phyloP scores from a whole-genome alignment of 1,140 invertebrate genomes.

The Aleiodes sp. region DNA sequence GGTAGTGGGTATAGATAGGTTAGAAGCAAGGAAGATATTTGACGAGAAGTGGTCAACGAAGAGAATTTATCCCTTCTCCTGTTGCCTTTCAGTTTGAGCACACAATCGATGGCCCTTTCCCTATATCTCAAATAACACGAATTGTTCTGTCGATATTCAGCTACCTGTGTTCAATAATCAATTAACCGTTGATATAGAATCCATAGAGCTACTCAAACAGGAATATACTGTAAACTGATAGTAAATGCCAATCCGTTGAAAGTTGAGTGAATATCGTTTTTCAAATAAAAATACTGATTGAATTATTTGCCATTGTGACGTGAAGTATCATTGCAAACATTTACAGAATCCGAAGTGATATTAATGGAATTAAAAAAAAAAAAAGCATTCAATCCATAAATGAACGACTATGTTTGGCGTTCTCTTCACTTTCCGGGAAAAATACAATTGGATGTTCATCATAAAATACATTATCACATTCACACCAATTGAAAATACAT shows the following conservation, averaged over 20 bases:
- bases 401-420: too few relatives aligned
- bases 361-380: too few relatives aligned
- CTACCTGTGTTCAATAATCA: slow-evolving; percentile 14
- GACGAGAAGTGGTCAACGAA: slow-evolving; percentile 8
- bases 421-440: too few relatives aligned
- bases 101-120: slow-evolving; percentile 11
- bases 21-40: slow-evolving; percentile 10
- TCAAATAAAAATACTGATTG: too few relatives aligned
- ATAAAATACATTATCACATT: slow-evolving; percentile 15
- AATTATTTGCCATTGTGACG: too few relatives aligned
- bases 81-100: background rate
- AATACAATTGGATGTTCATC: background rate
- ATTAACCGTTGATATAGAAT: background rate
- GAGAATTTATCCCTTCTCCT: background rate
- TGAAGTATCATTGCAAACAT: too few relatives aligned
- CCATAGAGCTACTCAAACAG: background rate
- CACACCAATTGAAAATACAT: slow-evolving; percentile 42
- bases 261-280: too few relatives aligned
- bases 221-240: background rate
- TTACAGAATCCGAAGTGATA: too few relatives aligned
- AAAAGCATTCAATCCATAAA: background rate
- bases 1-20: background rate
- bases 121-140: background rate
- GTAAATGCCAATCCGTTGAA: too few relatives aligned
- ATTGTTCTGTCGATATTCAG: background rate